Evolutionary conservation across 2,113 vertebrate species (phyloP), one percentile per base, ranked within the genome.

Genomic region (Lagenorhynchus albirostris): DNA sequence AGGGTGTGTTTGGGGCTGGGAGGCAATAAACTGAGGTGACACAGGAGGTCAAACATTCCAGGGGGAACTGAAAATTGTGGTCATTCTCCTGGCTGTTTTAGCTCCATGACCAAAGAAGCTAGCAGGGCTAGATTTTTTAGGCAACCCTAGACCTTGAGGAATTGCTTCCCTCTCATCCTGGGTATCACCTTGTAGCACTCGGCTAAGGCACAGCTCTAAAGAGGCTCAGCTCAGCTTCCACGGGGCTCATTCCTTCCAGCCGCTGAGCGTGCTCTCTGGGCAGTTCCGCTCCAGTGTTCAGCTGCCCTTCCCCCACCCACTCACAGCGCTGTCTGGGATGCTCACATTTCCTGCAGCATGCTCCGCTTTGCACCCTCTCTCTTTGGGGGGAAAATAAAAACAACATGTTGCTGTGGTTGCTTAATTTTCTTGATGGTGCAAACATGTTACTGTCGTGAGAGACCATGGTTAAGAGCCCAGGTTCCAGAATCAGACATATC

Each of bases 321-420:
- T 63, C 20, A 21, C 17, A n/a, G 25, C 29, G 29, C 41, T 38
- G 60, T 50, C 23, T 1, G 14, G 23, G 29, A 77, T 3, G 33
- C 70, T 77, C 23, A 25, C 17, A 1, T 26, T 31, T 70, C 65
- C 50, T 0, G 0, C 17, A 29, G 50, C 2, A 29, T 3, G 5
- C 31, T 90, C 38, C 26, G 20, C 55, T 89, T 60, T 14, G 38
- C 41, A 38, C 47, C 8, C 23, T 50, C 74, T 86, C 71, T 85
- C 85, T 83, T 9, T 55, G 62, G 20, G 18, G 18, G 1, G 17
- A 20, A 33, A 29, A 38, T 65, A 62, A 10, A 17, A 41, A 36
- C 76, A 47, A 47, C 25, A 68, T 58, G 25, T 8, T 67, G 20
- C 60, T 11, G 20, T 21, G 6, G 10, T 21, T 44, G 86, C 8